phyloP scores from a whole-genome alignment of 2,797 vertebrate species.

The Dromococcyx pavoninus region DNA sequence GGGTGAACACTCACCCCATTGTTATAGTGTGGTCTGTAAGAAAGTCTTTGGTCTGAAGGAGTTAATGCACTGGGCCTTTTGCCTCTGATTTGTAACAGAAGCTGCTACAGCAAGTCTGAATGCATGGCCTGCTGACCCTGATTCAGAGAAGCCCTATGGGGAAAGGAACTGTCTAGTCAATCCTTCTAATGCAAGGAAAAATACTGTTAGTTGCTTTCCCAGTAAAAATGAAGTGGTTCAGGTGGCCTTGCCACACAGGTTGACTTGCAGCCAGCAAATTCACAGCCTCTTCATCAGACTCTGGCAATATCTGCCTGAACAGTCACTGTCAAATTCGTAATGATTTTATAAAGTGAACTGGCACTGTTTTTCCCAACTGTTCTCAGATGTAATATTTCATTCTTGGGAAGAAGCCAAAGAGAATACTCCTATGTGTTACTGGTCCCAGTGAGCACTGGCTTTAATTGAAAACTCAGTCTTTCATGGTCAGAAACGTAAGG shows the following conservation, averaged over 20 bases:
- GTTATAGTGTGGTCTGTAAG: neutral
- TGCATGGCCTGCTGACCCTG: neutral
- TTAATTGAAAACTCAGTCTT: neutral
- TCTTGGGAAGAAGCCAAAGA: neutral
- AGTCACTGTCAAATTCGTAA: neutral
- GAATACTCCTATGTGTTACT: neutral
- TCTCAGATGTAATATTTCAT: neutral
- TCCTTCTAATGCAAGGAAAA: neutral
- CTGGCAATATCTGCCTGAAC: neutral
- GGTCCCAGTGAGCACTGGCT: neutral
- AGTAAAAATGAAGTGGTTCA: neutral
- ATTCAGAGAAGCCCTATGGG: neutral
- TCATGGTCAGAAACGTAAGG: neutral
- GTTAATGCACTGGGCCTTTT: neutral
- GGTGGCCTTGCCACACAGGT: neutral
- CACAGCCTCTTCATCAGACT: neutral
- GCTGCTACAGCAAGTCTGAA: neutral
- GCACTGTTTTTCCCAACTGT: neutral
- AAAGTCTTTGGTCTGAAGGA: neutral
- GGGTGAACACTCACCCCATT: neutral
- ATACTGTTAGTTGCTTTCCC: neutral
- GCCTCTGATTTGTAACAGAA: neutral
- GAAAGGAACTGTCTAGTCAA: neutral
- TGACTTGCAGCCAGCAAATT: neutral
- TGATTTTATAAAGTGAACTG: neutral